A percentile compares a stretch with the other conserved stretches of the same genome.
Evolutionary conservation across 1,140 invertebrate species (phyloP).

Genomic region (Bombus breviceps): DNA sequence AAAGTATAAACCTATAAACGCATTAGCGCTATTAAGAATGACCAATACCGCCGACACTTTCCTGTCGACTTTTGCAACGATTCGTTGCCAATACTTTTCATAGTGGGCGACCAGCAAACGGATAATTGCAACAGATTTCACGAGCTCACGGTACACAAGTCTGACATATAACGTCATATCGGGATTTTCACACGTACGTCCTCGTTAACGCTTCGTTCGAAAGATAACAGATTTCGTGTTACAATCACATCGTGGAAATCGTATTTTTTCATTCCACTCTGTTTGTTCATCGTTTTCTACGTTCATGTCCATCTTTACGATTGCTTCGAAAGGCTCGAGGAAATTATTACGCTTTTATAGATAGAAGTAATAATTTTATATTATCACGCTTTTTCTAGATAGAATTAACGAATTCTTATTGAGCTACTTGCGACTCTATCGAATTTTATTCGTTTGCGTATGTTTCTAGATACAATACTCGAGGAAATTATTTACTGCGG

Average conservation of each 20-base stretch:
- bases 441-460: no score
- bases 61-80: slow-evolving; percentile 64
- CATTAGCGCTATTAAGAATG: slow-evolving; percentile 3
- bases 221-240: neutral
- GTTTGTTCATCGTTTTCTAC: neutral
- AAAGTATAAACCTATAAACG: slow-evolving; percentile 21
- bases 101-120: slow-evolving; percentile 55
- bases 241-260: slow-evolving; percentile 1
- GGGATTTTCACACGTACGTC: slow-evolving; percentile 50
- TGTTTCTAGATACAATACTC: no score
- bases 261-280: slow-evolving; percentile 6
- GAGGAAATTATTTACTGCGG: no score
- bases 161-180: slow-evolving; percentile 15
- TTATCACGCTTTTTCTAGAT: no score
- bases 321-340: neutral
- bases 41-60: slow-evolving; percentile 60
- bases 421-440: no score
- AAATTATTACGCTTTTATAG: no score
- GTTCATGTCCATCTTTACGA: no score
- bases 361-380: no score
- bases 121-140: slow-evolving; percentile 60
- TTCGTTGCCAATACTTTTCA: slow-evolving; percentile 56
- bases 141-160: slow-evolving; percentile 15
- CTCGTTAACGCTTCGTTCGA: slow-evolving; percentile 24
- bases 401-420: no score